phyloP scores from a whole-genome alignment of 2,797 vertebrate genomes.

The Perodicticus potto region DNA sequence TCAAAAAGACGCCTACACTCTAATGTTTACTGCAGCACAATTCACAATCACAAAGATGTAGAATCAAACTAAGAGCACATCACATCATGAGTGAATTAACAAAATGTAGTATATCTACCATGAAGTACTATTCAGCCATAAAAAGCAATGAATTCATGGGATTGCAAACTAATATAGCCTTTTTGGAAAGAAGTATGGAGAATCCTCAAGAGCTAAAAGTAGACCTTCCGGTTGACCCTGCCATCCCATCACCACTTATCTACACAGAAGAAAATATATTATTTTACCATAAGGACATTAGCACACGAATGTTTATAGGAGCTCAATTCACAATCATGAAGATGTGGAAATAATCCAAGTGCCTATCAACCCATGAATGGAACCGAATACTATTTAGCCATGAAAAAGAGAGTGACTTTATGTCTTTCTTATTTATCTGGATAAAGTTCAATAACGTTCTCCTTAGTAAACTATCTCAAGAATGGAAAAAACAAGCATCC shows the following conservation, averaged over 20 bases:
- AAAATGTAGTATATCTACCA: no score
- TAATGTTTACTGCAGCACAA: background rate
- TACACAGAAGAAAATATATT: background rate
- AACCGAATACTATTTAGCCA: background rate
- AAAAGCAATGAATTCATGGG: no score
- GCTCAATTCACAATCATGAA: background rate
- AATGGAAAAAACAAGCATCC: no score
- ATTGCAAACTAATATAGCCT: no score
- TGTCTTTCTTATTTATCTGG: no score
- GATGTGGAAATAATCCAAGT: background rate
- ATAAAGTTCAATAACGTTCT: no score
- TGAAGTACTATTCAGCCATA: no score
- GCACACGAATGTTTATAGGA: background rate
- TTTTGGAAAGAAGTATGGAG: no score
- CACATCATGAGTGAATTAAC: background rate
- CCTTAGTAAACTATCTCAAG: no score
- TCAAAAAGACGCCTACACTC: background rate
- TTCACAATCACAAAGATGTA: background rate
- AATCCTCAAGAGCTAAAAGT: background rate
- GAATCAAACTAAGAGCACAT: background rate
- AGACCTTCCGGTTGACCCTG: background rate
- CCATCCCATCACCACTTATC: background rate
- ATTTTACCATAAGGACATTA: background rate
- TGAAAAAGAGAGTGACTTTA: no score
- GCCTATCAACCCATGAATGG: background rate